Conservation (phyloP, 2,797 vertebrate species). For the Phrynocephalus vlangalii region DNA sequence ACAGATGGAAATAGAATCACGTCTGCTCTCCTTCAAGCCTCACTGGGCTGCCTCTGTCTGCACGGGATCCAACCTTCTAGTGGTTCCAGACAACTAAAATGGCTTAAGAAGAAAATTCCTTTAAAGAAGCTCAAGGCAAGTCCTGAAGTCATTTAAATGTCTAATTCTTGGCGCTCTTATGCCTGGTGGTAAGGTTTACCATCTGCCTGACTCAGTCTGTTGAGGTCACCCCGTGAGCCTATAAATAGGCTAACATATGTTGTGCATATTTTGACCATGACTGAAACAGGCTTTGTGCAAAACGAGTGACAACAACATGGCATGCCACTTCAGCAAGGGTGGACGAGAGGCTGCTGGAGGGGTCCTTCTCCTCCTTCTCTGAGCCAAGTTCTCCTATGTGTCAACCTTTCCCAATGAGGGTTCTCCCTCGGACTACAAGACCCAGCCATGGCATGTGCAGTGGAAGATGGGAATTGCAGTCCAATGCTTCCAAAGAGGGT, state of each 20-base stretch:
- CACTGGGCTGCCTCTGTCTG: constrained; percentile 24
- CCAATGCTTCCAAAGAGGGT: too few relatives aligned
- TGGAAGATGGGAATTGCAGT: too few relatives aligned
- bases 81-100: constrained; percentile 78
- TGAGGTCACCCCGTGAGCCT: constrained; percentile 83
- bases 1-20: constrained; percentile 61
- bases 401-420: neutral
- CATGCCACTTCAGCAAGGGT: constrained; percentile 71
- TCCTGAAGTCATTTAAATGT: constrained; percentile 87
- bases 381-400: constrained; percentile 57
- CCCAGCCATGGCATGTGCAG: too few relatives aligned
- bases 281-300: constrained; percentile 79
- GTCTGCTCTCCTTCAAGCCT: constrained; percentile 46
- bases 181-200: constrained; percentile 83
- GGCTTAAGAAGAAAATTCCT: constrained; percentile 82
- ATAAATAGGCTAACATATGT: constrained; percentile 83
- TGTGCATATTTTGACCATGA: constrained; percentile 80
- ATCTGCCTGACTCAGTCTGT: constrained; percentile 84
- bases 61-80: constrained; percentile 68
- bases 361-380: constrained; percentile 68
- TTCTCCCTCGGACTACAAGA: too few relatives aligned
- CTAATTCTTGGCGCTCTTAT: constrained; percentile 84
- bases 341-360: constrained; percentile 65
- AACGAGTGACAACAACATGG: constrained; percentile 78
- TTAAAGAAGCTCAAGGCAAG: constrained; percentile 87